Evolutionary conservation across 2,888 invertebrate genomes (phyloP), one percentile per base, ranked within the genome.

Genomic region (Lutraria lutraria): DNA sequence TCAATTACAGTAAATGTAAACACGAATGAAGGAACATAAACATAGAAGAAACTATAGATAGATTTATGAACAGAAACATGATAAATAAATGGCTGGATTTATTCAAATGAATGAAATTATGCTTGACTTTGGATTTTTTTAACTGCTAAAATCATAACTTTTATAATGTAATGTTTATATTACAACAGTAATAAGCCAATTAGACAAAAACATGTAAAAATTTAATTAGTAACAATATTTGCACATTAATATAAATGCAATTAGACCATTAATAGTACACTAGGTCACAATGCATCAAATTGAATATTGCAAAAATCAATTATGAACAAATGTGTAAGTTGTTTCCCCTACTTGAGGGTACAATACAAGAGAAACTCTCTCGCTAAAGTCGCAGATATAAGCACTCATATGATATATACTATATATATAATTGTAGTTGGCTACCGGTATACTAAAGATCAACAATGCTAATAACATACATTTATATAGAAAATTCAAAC

Each of bases 71-170:
- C 52, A 53, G 34, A 81, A 81, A 54, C 3, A 53, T 34, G 81
- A 53, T 53, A 53, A 81, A 81, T 21, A 81, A 85, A 43, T 80
- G 80, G 56, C 80, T 85, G 85, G 85, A 85, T 85, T 85, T 85
- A 21, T 53, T 53, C 0, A 52, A 52, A 82, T 34, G 68, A 84
- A 68, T 84, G 56, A 79, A 79, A 85, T 85, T 85, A 87, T 79
- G 83, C 83, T 63, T 43, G 53, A n/a, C 25, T 60, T 76, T 82
- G 87, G 87, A 87, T 87, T 87, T 87, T 53, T 82, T 63, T 29
- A 34, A 86, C 13, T 81, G 43, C 68, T 60, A 68, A n/a, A 68
- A 68, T 68, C 21, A 80, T 86, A 81, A 86, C 63, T 81, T 81
- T 63, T 25, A 54, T 60, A 79, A 79, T 79, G 34, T 52, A 79